phyloP scores from a whole-genome alignment of 2,113 vertebrate genomes.

The Calyptomena viridis region DNA sequence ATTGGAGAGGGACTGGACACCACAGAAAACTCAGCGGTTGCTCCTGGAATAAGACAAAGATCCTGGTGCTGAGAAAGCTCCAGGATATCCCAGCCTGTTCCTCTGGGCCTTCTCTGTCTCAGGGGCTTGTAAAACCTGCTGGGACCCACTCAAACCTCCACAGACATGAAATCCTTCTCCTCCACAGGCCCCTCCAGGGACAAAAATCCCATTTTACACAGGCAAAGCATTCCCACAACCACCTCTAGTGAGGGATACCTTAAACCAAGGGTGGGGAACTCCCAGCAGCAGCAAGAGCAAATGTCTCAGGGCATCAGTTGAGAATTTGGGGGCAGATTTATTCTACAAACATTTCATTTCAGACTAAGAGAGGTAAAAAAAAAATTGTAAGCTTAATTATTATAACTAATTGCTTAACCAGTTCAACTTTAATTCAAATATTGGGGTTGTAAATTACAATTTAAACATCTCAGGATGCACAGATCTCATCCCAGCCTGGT shows the following conservation, averaged over 20 bases:
- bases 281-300: not conserved
- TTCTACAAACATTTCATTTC: not conserved
- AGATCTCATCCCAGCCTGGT: not conserved
- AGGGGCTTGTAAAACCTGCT: not conserved
- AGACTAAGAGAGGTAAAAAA: not conserved
- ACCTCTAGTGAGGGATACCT: not conserved
- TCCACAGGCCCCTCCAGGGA: not conserved
- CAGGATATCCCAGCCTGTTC: not conserved
- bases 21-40: fast-evolving
- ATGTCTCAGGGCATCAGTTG: not conserved
- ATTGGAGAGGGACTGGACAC: not conserved
- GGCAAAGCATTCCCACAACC: not conserved
- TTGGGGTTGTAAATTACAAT: not conserved
- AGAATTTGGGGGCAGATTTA: not conserved
- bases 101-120: not conserved
- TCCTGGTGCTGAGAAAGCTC: not conserved
- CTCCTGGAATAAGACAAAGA: not conserved
- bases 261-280: not conserved
- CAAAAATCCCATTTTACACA: not conserved
- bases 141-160: not conserved
- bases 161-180: not conserved
- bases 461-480: not conserved
- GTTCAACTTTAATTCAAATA: too few relatives aligned
- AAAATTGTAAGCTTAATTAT: not conserved
- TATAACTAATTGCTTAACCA: not conserved